Conservation (phyloP, 2,113 vertebrate species). For the Leptodactylus fuscus region DNA sequence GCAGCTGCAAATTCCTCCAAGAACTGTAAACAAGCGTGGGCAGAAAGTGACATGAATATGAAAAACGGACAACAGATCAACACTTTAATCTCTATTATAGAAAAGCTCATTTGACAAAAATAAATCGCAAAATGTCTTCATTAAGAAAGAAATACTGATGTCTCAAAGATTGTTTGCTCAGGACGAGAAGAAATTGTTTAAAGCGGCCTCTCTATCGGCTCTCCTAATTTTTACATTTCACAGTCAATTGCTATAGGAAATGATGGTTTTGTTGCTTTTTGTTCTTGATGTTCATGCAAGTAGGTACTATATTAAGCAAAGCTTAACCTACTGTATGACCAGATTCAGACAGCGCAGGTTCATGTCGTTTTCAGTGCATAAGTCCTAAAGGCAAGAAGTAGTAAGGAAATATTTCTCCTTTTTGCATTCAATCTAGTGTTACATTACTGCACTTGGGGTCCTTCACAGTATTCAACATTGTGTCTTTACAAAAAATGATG, state of each 20-base stretch:
- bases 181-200: not conserved
- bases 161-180: not conserved
- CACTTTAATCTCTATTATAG: slow-evolving; percentile 8
- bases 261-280: not conserved
- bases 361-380: not conserved
- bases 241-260: not conserved
- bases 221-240: not conserved
- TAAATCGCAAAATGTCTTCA: slow-evolving; percentile 4
- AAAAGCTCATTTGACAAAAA: slow-evolving; percentile 26
- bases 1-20: slow-evolving; percentile 54
- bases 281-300: not conserved
- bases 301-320: not conserved
- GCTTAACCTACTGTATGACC: not conserved
- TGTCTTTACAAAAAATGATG: no score
- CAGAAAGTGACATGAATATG: slow-evolving; percentile 41
- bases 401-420: no score
- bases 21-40: slow-evolving; percentile 56
- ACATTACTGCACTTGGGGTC: no score
- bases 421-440: no score
- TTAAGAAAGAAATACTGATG: not conserved
- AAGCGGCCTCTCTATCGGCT: not conserved
- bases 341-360: not conserved
- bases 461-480: no score
- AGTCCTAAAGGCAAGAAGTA: no score
- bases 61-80: not conserved